These are phyloP conservation scores for Melanaphis sacchari DNA, from an alignment of 1,140 invertebrate genomes.

Conservation along the genomic window DNA sequence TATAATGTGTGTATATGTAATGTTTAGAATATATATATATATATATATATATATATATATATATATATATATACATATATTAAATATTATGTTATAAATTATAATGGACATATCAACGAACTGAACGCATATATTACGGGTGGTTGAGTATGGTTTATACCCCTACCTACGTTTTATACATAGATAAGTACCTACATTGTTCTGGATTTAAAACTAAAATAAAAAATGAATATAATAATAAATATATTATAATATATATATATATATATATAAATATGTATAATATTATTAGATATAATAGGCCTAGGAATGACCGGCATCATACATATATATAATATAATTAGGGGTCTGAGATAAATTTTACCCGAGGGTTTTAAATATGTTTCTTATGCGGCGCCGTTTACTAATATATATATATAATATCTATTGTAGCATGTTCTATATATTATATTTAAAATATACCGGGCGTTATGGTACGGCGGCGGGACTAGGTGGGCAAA, in stretches of 20 bases:
- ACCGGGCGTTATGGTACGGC: background rate
- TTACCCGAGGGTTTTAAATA: slow-evolving; percentile 43
- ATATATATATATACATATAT: background rate
- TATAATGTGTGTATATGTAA: background rate
- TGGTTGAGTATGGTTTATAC: background rate
- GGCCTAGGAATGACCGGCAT: slow-evolving; percentile 26
- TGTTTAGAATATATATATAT: background rate
- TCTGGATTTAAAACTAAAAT: background rate
- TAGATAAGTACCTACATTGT: background rate
- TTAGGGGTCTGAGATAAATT: slow-evolving; percentile 28
- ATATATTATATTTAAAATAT: slow-evolving; percentile 11
- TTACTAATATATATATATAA: background rate
- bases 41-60: background rate
- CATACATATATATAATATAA: slow-evolving; percentile 3
- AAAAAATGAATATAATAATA: background rate
- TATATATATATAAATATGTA: background rate
- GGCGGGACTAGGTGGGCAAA: background rate
- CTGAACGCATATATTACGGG: background rate
- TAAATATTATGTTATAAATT: background rate
- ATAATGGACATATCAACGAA: background rate
- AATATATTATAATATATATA: background rate
- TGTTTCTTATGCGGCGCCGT: slow-evolving; percentile 18
- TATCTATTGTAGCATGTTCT: background rate
- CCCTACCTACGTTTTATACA: background rate
- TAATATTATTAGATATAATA: slow-evolving; percentile 16